Conservation (phyloP, 2,888 invertebrate genomes). For the Lepidochitona cinerea region DNA sequence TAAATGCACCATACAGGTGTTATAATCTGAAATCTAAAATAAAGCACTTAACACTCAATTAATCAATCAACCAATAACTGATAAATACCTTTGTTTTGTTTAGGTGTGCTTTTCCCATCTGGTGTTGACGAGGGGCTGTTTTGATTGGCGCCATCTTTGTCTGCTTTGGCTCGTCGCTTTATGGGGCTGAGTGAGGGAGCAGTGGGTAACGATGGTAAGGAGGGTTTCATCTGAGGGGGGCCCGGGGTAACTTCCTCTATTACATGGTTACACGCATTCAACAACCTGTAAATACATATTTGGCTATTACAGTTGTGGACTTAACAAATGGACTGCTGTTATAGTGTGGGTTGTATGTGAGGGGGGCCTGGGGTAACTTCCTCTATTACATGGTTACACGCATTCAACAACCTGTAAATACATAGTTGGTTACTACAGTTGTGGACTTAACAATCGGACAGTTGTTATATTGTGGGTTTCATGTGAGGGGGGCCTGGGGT, state of each 20-base stretch:
- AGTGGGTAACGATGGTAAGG: constrained; percentile 70
- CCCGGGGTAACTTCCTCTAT: constrained; percentile 78
- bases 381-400: constrained; percentile 83
- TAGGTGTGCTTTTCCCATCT: constrained; percentile 41
- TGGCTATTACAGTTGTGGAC: too few species aligned
- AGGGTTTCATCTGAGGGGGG: constrained; percentile 74
- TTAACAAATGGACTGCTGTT: too few species aligned
- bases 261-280: constrained; percentile 83
- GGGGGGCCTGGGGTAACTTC: constrained; percentile 74
- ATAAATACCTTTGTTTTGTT: constrained; percentile 52
- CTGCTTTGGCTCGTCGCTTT: constrained; percentile 67
- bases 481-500: too few species aligned
- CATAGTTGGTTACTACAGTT: too few species aligned
- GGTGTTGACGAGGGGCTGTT: constrained; percentile 33
- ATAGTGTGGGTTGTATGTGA: constrained; percentile 74
- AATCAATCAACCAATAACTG: too few species aligned
- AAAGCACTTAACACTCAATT: too few species aligned
- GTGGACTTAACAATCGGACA: too few species aligned
- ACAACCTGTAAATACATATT: constrained; percentile 72
- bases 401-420: constrained; percentile 76
- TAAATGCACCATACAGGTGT: too few species aligned
- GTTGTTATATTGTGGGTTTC: too few species aligned
- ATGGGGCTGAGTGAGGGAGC: constrained; percentile 71
- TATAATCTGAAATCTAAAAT: too few species aligned
- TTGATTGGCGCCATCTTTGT: constrained; percentile 41